A percentile compares a stretch with the other conserved stretches of the same genome.
These are phyloP conservation scores for Polia nebulosa DNA, from an alignment of 2,888 invertebrate species.

Conservation along the genomic window DNA sequence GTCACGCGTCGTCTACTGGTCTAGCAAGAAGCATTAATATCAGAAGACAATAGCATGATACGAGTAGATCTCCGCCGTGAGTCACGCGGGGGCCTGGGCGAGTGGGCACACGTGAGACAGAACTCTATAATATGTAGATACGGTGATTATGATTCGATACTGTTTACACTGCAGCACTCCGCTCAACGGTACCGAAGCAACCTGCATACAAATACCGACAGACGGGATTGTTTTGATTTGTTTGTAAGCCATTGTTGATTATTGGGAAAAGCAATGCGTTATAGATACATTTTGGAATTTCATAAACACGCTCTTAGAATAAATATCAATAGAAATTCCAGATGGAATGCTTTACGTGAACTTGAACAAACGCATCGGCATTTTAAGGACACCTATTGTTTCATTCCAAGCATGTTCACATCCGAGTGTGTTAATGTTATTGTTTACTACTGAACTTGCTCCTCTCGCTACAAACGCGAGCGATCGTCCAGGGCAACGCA, in stretches of 20 bases:
- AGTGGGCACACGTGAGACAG: slow-evolving; percentile 5
- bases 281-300: not conserved
- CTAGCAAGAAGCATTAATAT: not conserved
- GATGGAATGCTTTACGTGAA: not conserved
- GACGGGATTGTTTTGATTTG: slow-evolving; percentile 25
- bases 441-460: not conserved
- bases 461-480: not conserved
- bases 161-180: slow-evolving; percentile 15
- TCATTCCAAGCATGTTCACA: not conserved
- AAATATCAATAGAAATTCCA: slow-evolving; percentile 2
- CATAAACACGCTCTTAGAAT: not conserved
- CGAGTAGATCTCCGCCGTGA: no score
- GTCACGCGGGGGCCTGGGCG: no score
- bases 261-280: not conserved
- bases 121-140: not conserved
- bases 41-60: not conserved
- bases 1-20: not conserved
- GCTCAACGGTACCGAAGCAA: not conserved
- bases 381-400: slow-evolving; percentile 2
- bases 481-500: not conserved
- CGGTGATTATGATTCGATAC: not conserved
- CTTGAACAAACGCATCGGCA: not conserved
- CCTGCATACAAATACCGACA: not conserved
- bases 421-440: not conserved
- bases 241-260: slow-evolving; percentile 20